These are phyloP conservation scores for Sebastes baramenuke DNA, from an alignment of 2,797 vertebrate genomes.

Conservation along the genomic window DNA sequence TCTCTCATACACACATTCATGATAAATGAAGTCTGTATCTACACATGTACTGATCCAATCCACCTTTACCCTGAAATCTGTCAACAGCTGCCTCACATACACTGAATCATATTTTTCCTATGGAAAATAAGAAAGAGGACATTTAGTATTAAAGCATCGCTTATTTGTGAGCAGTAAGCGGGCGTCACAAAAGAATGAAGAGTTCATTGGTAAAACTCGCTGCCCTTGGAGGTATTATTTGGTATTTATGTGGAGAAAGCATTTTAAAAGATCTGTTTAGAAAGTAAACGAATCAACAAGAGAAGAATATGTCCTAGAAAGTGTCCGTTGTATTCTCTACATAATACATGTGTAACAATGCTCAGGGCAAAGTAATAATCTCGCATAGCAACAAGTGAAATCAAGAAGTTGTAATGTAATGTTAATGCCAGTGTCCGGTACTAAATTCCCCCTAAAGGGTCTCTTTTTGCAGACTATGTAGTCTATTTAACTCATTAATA, in stretches of 20 bases:
- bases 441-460: neutral
- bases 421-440: neutral
- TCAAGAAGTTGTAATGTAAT: neutral
- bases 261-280: neutral
- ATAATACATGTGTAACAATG: neutral
- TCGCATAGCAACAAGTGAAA: neutral
- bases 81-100: conserved; percentile 8
- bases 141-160: neutral
- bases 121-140: neutral
- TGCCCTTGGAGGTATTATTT: neutral
- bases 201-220: neutral
- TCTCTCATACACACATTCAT: neutral
- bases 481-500: neutral
- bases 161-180: neutral
- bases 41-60: conserved; percentile 18
- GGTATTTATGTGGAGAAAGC: neutral
- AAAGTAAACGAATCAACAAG: neutral
- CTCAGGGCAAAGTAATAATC: neutral
- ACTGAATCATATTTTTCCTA: neutral
- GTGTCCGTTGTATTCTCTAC: neutral
- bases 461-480: neutral
- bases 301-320: neutral
- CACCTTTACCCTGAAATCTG: neutral
- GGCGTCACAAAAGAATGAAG: neutral
- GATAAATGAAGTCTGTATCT: conserved; percentile 17